Evolutionary conservation across 2,888 invertebrate species (phyloP).

Genomic region (Ariolimax columbianus): DNA sequence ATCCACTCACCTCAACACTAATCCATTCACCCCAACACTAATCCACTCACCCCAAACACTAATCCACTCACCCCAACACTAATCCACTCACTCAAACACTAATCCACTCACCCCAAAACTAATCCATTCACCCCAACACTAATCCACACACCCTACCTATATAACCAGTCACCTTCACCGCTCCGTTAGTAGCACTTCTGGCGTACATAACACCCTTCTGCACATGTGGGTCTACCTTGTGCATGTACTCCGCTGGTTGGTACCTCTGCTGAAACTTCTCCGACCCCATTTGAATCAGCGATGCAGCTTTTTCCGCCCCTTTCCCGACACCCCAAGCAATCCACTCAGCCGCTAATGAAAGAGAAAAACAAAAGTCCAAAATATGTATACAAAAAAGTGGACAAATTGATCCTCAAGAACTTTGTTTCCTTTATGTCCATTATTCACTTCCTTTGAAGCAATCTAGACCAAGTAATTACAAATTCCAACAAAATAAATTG

Average conservation of each 20-base stretch:
- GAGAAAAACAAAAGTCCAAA: background rate
- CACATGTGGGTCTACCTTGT: conserved; percentile 82
- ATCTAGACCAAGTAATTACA: no score
- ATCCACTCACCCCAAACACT: no score
- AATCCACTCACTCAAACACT: no score
- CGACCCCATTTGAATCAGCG: conserved; percentile 83
- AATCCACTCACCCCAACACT: no score
- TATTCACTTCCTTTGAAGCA: no score
- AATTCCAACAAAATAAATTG: no score
- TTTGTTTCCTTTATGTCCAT: no score
- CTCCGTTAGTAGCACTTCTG: conserved; percentile 81
- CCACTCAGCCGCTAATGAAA: conserved; percentile 81
- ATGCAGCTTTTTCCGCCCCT: conserved; percentile 85
- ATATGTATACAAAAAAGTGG: background rate
- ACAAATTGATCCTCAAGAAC: no score
- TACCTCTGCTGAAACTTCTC: conserved; percentile 83
- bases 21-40: no score
- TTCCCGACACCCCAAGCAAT: conserved; percentile 84
- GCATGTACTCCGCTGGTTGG: conserved; percentile 78
- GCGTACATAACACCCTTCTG: conserved; percentile 83
- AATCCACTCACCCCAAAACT: no score
- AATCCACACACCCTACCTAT: conserved; percentile 23
- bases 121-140: no score
- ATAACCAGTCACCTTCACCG: conserved; percentile 46
- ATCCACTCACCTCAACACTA: no score